Conservation (phyloP, 2,888 invertebrate species). For the Cheilosia grossa region DNA sequence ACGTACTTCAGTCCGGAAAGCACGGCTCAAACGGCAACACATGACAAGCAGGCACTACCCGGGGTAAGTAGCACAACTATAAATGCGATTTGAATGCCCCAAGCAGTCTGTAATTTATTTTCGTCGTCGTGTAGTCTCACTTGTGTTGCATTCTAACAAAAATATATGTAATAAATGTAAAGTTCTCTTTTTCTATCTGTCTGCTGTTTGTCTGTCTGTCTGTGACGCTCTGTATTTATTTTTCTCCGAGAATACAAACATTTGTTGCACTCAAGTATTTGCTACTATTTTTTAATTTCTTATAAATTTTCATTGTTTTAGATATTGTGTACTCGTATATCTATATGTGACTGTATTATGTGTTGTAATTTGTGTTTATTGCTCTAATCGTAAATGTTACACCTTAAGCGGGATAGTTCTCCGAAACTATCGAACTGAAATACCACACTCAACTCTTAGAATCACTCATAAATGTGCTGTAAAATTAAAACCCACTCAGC, state of each 20-base stretch:
- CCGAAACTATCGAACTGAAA: slow-evolving; percentile 2
- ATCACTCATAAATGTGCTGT: slow-evolving; percentile 48
- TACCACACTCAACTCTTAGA: slow-evolving; percentile 31
- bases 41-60: slow-evolving; percentile 99
- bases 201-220: neutral
- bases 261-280: neutral
- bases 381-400: slow-evolving; percentile 34
- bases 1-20: slow-evolving; percentile 99
- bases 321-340: slow-evolving; percentile 37
- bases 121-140: slow-evolving; percentile 61
- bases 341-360: slow-evolving; percentile 29
- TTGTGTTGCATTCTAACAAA: slow-evolving; percentile 61
- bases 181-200: slow-evolving; percentile 51
- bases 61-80: slow-evolving; percentile 91
- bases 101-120: slow-evolving; percentile 46
- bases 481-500: neutral
- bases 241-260: too few relatives aligned
- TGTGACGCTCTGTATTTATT: too few relatives aligned
- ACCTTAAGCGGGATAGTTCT: slow-evolving; percentile 30
- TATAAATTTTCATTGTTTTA: slow-evolving; percentile 15
- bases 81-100: slow-evolving; percentile 11
- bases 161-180: slow-evolving; percentile 34
- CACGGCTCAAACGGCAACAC: slow-evolving; percentile 87
- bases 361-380: slow-evolving; percentile 51
- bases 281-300: neutral